Conservation (phyloP, 2,888 invertebrate species). For the Lumbricus terrestris region DNA sequence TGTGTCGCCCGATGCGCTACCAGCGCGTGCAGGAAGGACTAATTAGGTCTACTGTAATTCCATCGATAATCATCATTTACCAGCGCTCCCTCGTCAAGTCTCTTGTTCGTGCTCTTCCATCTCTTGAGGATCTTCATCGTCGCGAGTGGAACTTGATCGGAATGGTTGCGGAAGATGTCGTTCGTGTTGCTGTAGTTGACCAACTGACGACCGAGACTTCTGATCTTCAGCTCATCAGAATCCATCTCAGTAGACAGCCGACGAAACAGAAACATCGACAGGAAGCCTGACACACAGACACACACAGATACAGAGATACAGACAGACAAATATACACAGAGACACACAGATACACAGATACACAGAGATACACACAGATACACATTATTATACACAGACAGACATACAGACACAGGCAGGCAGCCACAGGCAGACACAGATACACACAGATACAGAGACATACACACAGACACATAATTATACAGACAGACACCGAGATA, state of each 20-base stretch:
- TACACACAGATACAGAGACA: background rate
- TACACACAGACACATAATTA: too few relatives aligned
- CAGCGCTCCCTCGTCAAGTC: conserved; percentile 20
- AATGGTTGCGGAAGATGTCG: conserved; percentile 19
- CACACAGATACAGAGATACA: background rate
- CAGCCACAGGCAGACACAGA: too few relatives aligned
- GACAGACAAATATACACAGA: background rate
- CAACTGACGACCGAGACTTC: conserved; percentile 27
- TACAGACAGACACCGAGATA: too few relatives aligned
- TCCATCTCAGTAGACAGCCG: conserved; percentile 10
- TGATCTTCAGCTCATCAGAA: conserved; percentile 19
- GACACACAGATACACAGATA: too few relatives aligned
- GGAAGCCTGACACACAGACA: conserved; percentile 10
- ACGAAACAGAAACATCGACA: conserved; percentile 9
- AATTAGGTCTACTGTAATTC: too few relatives aligned
- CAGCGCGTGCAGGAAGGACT: too few relatives aligned
- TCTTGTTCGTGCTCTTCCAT: conserved; percentile 27
- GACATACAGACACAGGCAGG: too few relatives aligned
- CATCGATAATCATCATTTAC: too few relatives aligned
- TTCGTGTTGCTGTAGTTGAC: conserved; percentile 21
- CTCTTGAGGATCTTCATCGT: conserved; percentile 18
- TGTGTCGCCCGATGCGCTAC: too few relatives aligned
- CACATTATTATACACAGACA: too few relatives aligned
- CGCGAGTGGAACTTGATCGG: background rate
- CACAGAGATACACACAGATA: too few relatives aligned